Base-by-base conservation (phyloP, 92 coral and sea anemone genomes). In the Chrysogorgia sp. region DNA sequence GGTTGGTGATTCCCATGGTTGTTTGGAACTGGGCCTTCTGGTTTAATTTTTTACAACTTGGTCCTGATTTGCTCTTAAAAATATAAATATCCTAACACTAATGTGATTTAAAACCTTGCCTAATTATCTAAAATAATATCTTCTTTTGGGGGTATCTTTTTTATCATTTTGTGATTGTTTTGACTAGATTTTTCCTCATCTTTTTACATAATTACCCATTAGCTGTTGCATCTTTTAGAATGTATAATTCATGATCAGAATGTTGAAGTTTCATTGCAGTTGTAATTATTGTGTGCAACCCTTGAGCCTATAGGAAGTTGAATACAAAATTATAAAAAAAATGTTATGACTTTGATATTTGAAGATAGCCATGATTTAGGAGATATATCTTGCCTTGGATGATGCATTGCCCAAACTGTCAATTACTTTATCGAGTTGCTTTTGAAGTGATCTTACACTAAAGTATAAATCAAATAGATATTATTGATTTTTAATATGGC, bases 351-450 rank as follows among this genome's bases (percentile, higher is more conserved):
- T n/a, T n/a, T 48, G 2, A 6, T 6, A 48, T 17, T 22, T 48
- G 56, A 48, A 48, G 21, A 14, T 48, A 48, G 56, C 56, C 15
- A 17, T 2, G 0, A 48, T 48, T 48, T 48, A 14, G 6, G 8
- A 34, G 2, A 10, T 37, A 33, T 33, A 28, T 63, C 84, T 74
- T 78, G 87, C 98, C 90, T 83, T 92, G 29, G 97, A 87, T 21
- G 99, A 96, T 53, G 99, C 97, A 49, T 84, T 92, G 13, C 99
- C 99, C 88, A 96, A 86, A 35, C 57, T 80, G 64, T 96, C 99
- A 67, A 96, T 91, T 58, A 96, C 85, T 58, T 83, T 83, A 76
- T 96, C 92, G 20, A 96, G 82, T 83, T 96, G 92, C 59, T 76
- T 45, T 33, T 41, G 71, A 37, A 60, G 71, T 60, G 49, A 37